Conservation (phyloP, 2,888 invertebrate species). For the Metopia argyrocephala region DNA sequence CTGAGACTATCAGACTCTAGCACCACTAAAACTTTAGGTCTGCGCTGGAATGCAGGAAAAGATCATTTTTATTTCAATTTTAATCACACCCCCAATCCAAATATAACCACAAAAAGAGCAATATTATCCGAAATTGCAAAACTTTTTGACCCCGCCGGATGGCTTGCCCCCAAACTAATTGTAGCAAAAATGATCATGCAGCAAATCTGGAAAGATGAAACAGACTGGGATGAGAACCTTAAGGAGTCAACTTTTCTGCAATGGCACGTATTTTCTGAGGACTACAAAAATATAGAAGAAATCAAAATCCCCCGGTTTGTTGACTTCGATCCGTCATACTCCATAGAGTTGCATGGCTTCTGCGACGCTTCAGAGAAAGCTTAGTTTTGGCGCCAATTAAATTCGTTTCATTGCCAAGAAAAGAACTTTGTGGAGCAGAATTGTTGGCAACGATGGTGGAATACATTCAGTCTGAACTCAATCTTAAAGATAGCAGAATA, state of each 20-base stretch:
- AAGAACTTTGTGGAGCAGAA: not conserved
- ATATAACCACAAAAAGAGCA: not conserved
- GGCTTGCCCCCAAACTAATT: no score
- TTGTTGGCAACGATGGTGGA: not conserved
- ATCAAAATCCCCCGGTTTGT: constrained; percentile 14
- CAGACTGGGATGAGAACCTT: not conserved
- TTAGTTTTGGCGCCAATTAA: not conserved
- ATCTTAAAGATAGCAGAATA: not conserved
- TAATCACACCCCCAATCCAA: not conserved
- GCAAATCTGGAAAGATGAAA: constrained; percentile 17
- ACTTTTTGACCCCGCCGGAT: no score
- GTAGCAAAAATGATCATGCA: constrained; percentile 1
- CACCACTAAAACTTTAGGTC: no score
- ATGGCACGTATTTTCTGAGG: no score
- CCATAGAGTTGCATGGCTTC: no score
- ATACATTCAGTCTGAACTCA: not conserved
- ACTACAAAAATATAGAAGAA: not conserved
- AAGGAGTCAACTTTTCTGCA: no score
- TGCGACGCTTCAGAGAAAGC: no score
- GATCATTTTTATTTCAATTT: not conserved
- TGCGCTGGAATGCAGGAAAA: no score
- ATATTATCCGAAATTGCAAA: no score
- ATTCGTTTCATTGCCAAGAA: not conserved
- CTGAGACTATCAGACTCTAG: no score
- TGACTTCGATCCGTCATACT: constrained; percentile 13